Evolutionary conservation across 1,140 invertebrate genomes (phyloP).

Genomic region (Elymnias hypermnestra): DNA sequence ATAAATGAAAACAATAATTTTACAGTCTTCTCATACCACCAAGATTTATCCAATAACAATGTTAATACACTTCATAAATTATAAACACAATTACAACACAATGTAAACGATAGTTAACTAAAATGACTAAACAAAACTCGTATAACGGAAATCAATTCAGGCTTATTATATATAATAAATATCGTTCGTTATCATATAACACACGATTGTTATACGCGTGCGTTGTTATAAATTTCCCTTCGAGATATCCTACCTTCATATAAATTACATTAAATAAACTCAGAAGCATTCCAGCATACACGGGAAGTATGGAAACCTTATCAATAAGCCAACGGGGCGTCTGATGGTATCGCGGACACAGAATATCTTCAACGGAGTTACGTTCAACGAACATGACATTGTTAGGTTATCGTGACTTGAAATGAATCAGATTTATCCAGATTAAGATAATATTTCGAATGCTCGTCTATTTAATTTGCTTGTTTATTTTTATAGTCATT

Average conservation of each 20-base stretch:
- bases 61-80: too few species aligned
- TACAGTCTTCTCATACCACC: too few species aligned
- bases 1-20: too few species aligned
- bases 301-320: conserved; percentile 72
- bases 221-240: conserved; percentile 30
- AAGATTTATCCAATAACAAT: too few species aligned
- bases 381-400: conserved; percentile 45
- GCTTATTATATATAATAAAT: conserved; percentile 30
- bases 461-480: conserved; percentile 17
- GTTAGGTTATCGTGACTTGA: conserved; percentile 50
- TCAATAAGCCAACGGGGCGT: conserved; percentile 71
- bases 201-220: conserved; percentile 22
- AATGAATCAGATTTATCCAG: conserved; percentile 49
- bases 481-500: conserved; percentile 6
- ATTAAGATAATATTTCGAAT: conserved; percentile 26
- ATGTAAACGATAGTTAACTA: too few species aligned
- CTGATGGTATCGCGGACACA: conserved; percentile 59
- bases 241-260: conserved; percentile 34
- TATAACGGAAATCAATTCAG: conserved; percentile 7
- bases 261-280: conserved; percentile 68
- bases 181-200: conserved; percentile 24
- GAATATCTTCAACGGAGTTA: conserved; percentile 54
- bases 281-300: conserved; percentile 65
- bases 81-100: too few species aligned
- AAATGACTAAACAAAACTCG: neutral